Evolutionary conservation across 2,113 vertebrate species (phyloP).

Genomic region (Eonycteris spelaea): DNA sequence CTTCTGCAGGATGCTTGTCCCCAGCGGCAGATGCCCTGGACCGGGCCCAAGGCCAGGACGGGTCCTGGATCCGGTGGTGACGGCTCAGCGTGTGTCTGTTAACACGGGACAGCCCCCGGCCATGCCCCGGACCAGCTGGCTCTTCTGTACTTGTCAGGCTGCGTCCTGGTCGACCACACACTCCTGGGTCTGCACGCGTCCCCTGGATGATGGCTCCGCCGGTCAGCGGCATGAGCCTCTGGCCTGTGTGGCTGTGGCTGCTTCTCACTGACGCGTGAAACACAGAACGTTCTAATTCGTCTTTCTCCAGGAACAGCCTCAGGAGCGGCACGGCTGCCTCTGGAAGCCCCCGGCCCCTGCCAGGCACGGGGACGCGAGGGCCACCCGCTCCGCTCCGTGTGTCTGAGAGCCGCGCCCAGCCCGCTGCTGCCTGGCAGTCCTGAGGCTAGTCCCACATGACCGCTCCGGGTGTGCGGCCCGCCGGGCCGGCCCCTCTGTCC

Average conservation of each 20-base stretch:
- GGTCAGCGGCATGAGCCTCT: no score
- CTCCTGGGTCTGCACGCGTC: no score
- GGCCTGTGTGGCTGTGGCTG: no score
- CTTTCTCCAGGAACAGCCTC: neutral
- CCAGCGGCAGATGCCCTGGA: fast-evolving
- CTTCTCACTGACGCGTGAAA: no score
- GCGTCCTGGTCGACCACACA: neutral
- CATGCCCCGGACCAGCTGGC: no score
- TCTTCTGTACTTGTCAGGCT: neutral
- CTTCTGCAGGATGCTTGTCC: fast-evolving
- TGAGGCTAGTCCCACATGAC: neutral
- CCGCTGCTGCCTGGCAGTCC: neutral
- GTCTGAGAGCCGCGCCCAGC: neutral
- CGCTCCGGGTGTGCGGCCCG: fast-evolving
- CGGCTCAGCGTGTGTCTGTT: neutral
- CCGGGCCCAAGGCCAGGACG: neutral
- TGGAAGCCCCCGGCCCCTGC: neutral
- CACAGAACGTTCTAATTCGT: fast-evolving
- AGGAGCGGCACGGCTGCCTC: neutral
- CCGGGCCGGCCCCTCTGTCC: fast-evolving
- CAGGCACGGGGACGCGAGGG: fast-evolving
- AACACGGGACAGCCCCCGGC: neutral
- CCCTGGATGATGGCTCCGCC: no score
- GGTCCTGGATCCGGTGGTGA: neutral
- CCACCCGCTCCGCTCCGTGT: fast-evolving